Base-by-base conservation (phyloP, 2,888 invertebrate genomes). In the Gymnoscelis rufifasciata region DNA sequence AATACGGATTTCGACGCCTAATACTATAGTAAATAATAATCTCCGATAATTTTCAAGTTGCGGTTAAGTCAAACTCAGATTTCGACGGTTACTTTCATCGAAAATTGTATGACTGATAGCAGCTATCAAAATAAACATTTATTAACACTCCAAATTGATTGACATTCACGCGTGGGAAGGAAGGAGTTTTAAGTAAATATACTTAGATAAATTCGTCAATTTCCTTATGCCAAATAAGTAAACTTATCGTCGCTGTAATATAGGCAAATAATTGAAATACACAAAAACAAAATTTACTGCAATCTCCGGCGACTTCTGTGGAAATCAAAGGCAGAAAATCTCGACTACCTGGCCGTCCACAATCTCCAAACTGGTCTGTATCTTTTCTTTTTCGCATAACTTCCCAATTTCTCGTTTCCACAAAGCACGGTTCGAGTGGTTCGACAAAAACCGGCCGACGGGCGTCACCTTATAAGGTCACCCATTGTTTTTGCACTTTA, bases 401-500 rank as follows among this genome's bases (percentile, higher is more conserved):
- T 63, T 55, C 57, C 68, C 62, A 68, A 71, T 70, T 64, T 68
- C 62, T 61, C 57, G 59, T 57, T 57, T 59, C 59, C 53, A 58
- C 57, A 65, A 60, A 66, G 54, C 54, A 57, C 46, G 54, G 46
- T 43, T 49, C 54, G 45, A 50, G 47, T 39, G 48, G 54, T 60
- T 46, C 41, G 38, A 57, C 58, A 66, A 73, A 72, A 75, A 75
- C 71, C 64, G 64, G 66, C 60, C 58, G 50, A 60, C 59, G 35
- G 59, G 60, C 51, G 59, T 59, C 64, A 60, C 78, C 78, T 66
- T 78, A 74, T 73, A 78, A 70, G 78, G 76, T 65, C 64, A 60
- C 45, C 73, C 73, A 74, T 81, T 81, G 81, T 82, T 79, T 80
- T 76, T 79, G 63, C 66, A 51, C 47, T 36, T 52, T 45, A 47